phyloP scores from a whole-genome alignment of 2,888 invertebrate species.

The Corbicula japonica region DNA sequence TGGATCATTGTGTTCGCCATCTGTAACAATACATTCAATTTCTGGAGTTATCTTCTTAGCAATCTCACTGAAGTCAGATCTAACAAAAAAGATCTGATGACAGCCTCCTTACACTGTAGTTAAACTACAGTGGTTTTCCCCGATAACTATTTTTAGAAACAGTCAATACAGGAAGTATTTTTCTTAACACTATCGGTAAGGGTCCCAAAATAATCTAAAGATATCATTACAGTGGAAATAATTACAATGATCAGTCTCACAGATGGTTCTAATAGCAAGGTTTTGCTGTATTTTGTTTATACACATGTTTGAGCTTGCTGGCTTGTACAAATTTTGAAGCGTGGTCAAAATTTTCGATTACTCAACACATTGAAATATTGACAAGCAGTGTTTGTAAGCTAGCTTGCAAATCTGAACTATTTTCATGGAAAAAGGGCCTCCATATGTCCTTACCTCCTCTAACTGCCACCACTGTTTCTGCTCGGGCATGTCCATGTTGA shows the following conservation, averaged over 20 bases:
- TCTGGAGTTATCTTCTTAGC: not conserved
- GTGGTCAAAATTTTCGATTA: too few species aligned
- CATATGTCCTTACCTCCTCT: conserved; percentile 89
- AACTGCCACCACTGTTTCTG: conserved; percentile 97
- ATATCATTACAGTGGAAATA: too few species aligned
- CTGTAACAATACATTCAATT: conserved; percentile 71
- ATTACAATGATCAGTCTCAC: too few species aligned
- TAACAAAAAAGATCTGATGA: not conserved
- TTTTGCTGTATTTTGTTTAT: too few species aligned
- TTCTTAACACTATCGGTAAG: not conserved
- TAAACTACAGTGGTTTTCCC: not conserved
- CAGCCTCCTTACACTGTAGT: not conserved
- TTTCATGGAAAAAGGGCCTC: not conserved
- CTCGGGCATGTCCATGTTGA: conserved; percentile 92
- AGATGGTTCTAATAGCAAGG: not conserved
- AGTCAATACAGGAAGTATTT: not conserved
- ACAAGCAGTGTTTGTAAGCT: too few species aligned
- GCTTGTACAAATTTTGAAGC: too few species aligned
- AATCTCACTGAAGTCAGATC: not conserved
- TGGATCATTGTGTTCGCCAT: conserved; percentile 85
- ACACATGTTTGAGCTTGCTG: too few species aligned
- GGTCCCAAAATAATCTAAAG: not conserved
- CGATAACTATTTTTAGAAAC: not conserved
- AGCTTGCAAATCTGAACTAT: not conserved
- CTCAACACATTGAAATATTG: too few species aligned